Conservation (phyloP, 2,888 invertebrate species). For the Lomographa bimaculata region DNA sequence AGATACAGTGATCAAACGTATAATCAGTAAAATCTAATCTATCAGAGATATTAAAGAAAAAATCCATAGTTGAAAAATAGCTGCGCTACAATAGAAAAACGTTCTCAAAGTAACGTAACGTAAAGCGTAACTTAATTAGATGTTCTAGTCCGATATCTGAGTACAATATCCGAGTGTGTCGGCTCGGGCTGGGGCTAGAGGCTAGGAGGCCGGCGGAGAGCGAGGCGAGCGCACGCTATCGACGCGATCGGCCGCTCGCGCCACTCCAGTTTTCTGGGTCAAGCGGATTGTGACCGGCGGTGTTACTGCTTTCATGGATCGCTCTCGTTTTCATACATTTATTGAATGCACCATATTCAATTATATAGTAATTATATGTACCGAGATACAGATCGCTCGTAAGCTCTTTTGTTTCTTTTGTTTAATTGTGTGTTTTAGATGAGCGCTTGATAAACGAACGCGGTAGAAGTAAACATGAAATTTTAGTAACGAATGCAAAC, state of each 20-base stretch:
- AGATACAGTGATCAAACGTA: too few relatives aligned
- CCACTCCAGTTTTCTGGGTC: constrained; percentile 73
- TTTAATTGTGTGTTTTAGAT: too few relatives aligned
- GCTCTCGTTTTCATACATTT: constrained; percentile 50
- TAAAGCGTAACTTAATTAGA: constrained; percentile 15
- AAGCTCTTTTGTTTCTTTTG: constrained; percentile 18
- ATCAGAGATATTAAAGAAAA: too few relatives aligned
- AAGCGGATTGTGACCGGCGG: constrained; percentile 62
- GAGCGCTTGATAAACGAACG: too few relatives aligned
- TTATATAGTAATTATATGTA: constrained; percentile 17
- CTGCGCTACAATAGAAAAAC: too few relatives aligned
- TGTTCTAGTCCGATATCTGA: constrained; percentile 13
- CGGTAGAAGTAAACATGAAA: too few relatives aligned
- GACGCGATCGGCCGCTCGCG: constrained; percentile 58
- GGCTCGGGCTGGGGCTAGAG: constrained; percentile 11
- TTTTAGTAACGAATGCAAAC: too few relatives aligned
- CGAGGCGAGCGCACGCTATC: constrained; percentile 58
- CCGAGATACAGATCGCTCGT: background rate
- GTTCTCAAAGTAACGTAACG: constrained; percentile 3
- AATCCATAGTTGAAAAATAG: too few relatives aligned
- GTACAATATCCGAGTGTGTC: constrained; percentile 14
- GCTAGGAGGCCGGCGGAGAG: constrained; percentile 13
- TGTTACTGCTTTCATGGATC: constrained; percentile 46
- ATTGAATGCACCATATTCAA: constrained; percentile 37
- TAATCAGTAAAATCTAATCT: too few relatives aligned